These are phyloP conservation scores for Sminthurides bifidus DNA, from an alignment of 1,140 invertebrate species.

Conservation along the genomic window DNA sequence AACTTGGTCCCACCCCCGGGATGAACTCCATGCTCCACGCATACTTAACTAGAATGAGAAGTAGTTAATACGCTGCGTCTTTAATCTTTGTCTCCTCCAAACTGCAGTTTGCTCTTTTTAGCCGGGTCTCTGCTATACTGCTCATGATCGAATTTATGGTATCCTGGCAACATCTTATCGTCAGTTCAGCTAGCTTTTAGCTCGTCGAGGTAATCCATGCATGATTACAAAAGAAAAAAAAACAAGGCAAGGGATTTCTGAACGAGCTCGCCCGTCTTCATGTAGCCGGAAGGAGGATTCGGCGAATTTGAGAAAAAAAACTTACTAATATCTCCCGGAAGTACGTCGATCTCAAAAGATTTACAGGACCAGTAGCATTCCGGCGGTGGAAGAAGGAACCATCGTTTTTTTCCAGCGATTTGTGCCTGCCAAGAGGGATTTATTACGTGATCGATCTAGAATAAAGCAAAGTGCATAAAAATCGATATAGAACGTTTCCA, in stretches of 20 bases:
- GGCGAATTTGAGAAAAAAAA: constrained; percentile 26
- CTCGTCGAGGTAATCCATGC: background rate
- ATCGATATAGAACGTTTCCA: too few relatives aligned
- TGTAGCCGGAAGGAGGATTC: background rate
- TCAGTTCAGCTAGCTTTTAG: background rate
- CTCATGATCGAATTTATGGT: too few relatives aligned
- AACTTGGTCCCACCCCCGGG: too few relatives aligned
- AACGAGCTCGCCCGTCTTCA: background rate
- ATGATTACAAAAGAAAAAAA: background rate
- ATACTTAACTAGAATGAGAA: too few relatives aligned
- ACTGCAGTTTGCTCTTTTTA: too few relatives aligned
- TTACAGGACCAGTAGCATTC: constrained; percentile 72
- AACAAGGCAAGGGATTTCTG: background rate
- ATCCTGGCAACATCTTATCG: too few relatives aligned
- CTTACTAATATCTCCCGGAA: constrained; percentile 82
- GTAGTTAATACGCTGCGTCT: too few relatives aligned
- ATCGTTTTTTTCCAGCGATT: constrained; percentile 68
- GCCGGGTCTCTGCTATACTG: too few relatives aligned
- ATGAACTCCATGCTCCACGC: too few relatives aligned
- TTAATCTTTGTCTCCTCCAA: too few relatives aligned
- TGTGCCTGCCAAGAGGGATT: constrained; percentile 92
- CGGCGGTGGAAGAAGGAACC: constrained; percentile 73
- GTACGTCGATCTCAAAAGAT: constrained; percentile 54
- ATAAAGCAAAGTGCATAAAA: constrained; percentile 24
- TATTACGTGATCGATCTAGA: constrained; percentile 76